Evolutionary conservation across 1,140 invertebrate genomes (phyloP), one percentile per base, ranked within the genome.

Genomic region (Lepidotrigona ventralis): DNA sequence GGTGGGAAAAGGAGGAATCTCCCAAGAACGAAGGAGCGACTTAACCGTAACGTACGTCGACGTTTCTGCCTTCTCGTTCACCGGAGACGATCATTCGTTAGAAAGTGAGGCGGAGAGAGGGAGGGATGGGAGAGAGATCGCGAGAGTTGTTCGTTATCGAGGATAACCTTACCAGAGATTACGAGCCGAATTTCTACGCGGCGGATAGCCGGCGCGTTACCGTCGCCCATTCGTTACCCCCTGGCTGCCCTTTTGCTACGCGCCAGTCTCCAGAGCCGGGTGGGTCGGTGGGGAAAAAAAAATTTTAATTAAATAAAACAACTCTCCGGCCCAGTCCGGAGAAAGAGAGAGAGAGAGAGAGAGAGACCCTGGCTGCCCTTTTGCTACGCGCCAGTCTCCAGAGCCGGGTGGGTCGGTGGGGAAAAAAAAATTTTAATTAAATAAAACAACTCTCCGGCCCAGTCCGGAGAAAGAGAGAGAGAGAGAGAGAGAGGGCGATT

Each of bases 1-100:
- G 81, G 85, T 82, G 87, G 84, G 83, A 84, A 91, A 91, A 92
- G 91, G 89, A 89, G 90, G 85, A 87, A 85, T 46, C 39, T 84
- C 89, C 86, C 86, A 79, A 78, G 88, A 86, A 86, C 79, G 82
- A 82, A 84, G 80, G 78, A 86, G 83, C 87, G 85, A 75, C 87
- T 89, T 89, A 89, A 89, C 84, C 79, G 82, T 86, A 84, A 89
- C 84, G 85, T 89, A 89, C 84, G 87, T 81, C 85, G 86, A 88
- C 81, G 84, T 83, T 88, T 86, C 81, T 74, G 71, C 80, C 73
- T 79, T 85, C 84, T 72, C 80, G 87, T 81, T 81, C 79, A 80
- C 74, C 69, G 51, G 77, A 74, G 86, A 87, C 79, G 78, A 88
- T 88, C 86, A 74, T 88, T 88, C 83, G 73, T 78, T 74, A 83